Conservation (phyloP, 1,140 invertebrate species). For the Philotrypesis tridentata region DNA sequence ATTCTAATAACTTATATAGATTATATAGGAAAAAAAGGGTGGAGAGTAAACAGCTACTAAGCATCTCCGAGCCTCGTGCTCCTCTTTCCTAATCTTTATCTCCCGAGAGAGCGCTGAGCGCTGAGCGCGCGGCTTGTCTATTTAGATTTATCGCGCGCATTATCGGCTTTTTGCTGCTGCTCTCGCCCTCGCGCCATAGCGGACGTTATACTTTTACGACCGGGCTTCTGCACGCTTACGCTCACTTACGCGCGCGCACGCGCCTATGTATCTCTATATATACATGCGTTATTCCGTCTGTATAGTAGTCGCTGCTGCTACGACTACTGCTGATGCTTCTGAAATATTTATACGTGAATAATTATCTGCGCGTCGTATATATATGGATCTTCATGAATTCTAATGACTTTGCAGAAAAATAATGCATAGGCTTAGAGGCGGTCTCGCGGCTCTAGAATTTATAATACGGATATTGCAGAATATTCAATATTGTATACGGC, state of each 20-base stretch:
- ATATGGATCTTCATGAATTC: conserved; percentile 18
- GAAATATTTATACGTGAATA: not conserved
- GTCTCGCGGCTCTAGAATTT: not conserved
- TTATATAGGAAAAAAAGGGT: not conserved
- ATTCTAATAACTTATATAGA: no score
- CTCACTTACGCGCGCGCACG: no score
- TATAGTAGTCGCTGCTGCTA: no score
- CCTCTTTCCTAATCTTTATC: conserved; percentile 32
- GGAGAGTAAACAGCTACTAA: not conserved
- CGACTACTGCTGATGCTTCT: not conserved
- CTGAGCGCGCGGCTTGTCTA: not conserved
- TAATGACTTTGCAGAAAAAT: conserved; percentile 19
- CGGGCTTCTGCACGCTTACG: not conserved
- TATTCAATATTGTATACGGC: no score
- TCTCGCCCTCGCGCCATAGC: not conserved
- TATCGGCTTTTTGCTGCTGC: conserved; percentile 8
- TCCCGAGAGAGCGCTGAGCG: no score
- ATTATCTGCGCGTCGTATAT: not conserved
- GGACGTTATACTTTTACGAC: not conserved
- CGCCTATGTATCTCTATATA: not conserved
- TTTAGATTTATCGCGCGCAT: conserved; percentile 35
- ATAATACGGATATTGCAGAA: not conserved
- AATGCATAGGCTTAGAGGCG: not conserved
- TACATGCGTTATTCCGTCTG: not conserved
- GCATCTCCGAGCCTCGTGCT: conserved; percentile 5